Percentiles rank a stretch among this genome's conserved stretches.
phyloP scores from a whole-genome alignment of 2,113 vertebrate genomes.

The Trachemys scripta region DNA sequence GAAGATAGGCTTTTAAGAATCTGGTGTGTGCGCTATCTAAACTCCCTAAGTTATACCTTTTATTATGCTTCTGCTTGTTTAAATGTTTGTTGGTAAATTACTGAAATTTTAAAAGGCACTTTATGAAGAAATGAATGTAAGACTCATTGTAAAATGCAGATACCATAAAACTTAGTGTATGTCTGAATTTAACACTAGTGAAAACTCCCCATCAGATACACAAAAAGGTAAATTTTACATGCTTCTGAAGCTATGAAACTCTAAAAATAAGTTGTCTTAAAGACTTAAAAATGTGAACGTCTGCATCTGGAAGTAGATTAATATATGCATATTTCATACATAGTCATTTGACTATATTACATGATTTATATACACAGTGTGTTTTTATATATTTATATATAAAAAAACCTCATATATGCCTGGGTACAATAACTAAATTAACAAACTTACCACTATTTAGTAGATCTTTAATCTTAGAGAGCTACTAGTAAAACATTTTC shows the following conservation, averaged over 20 bases:
- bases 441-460: not conserved
- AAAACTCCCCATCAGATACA: not conserved
- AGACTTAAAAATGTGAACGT: not conserved
- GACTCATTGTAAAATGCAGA: fast-evolving
- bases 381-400: not conserved
- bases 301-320: not conserved
- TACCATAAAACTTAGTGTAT: not conserved
- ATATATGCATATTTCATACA: not conserved
- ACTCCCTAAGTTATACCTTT: not conserved
- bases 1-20: not conserved
- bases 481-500: not conserved
- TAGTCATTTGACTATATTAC: not conserved
- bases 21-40: not conserved
- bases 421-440: not conserved
- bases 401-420: not conserved
- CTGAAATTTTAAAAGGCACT: constrained; percentile 13
- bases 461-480: constrained; percentile 11
- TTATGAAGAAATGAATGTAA: not conserved
- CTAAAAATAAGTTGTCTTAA: not conserved
- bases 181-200: not conserved
- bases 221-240: not conserved
- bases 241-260: not conserved
- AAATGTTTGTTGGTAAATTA: not conserved
- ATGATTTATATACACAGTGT: not conserved
- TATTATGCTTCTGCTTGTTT: not conserved